A percentile compares a stretch with the other conserved stretches of the same genome.
Conservation (phyloP, 2,888 invertebrate genomes). For the Caenorhabditis panamensis region DNA sequence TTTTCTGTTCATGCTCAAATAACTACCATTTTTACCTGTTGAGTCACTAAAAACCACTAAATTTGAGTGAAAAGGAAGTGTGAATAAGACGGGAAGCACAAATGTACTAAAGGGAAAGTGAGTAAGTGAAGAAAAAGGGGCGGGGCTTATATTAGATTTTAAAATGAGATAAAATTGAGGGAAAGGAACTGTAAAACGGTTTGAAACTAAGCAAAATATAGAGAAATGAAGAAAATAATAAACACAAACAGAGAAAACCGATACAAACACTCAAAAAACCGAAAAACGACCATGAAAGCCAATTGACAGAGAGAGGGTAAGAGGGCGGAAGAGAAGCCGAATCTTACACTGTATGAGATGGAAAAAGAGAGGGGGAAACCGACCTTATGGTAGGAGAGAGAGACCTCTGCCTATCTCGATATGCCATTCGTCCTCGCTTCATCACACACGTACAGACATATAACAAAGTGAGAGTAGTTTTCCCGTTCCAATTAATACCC, state of each 20-base stretch:
- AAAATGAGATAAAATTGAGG: too few relatives aligned
- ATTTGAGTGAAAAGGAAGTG: not conserved
- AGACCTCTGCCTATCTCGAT: slow-evolving; percentile 15
- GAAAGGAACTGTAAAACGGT: too few relatives aligned
- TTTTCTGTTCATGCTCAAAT: not conserved
- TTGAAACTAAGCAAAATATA: too few relatives aligned
- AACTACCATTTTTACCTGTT: not conserved
- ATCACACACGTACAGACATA: not conserved
- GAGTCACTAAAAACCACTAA: not conserved
- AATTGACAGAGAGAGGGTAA: not conserved
- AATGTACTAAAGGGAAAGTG: not conserved
- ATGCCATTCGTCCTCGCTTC: not conserved
- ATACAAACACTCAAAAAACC: not conserved
- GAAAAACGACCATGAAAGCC: slow-evolving; percentile 11
- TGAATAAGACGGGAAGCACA: not conserved
- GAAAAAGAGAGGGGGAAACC: slow-evolving; percentile 26
- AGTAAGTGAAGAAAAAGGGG: not conserved
- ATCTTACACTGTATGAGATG: slow-evolving; percentile 21
- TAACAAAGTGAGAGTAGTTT: not conserved
- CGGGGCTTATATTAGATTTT: not conserved
- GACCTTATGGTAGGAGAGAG: slow-evolving; percentile 11
- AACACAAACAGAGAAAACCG: not conserved
- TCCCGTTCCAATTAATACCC: not conserved
- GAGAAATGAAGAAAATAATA: not conserved
- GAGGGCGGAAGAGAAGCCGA: slow-evolving; percentile 13